phyloP scores from a whole-genome alignment of 1,140 invertebrate genomes.

The Acromyrmex charruanus region DNA sequence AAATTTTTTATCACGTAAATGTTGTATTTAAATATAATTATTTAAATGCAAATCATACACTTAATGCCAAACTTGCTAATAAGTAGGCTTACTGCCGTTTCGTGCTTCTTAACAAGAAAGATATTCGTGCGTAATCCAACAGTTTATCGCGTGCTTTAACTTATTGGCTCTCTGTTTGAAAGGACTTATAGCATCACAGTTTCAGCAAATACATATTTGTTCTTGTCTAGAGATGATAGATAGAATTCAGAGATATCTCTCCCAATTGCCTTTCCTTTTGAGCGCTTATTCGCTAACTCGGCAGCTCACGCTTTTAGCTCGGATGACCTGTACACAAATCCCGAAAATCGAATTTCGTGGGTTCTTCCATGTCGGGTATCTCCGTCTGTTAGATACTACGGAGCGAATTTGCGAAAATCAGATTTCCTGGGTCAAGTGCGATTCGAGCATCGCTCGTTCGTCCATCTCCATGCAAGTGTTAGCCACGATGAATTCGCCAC shows the following conservation, averaged over 20 bases:
- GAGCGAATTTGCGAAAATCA: conserved; percentile 71
- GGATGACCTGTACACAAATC: conserved; percentile 69
- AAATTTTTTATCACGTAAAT: neutral
- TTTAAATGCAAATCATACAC: neutral
- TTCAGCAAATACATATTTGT: conserved; percentile 51
- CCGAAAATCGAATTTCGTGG: conserved; percentile 69
- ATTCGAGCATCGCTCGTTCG: conserved; percentile 62
- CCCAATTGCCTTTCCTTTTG: conserved; percentile 54
- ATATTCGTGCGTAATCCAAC: neutral
- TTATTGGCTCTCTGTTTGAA: conserved; percentile 17
- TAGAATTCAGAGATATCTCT: conserved; percentile 31
- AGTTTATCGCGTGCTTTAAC: neutral
- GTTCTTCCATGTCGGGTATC: conserved; percentile 49
- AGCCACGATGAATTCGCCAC: conserved; percentile 64
- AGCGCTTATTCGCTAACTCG: conserved; percentile 53
- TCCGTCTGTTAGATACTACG: conserved; percentile 16
- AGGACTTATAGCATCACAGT: neutral
- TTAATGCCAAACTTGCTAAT: neutral
- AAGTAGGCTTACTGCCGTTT: neutral
- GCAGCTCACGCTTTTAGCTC: conserved; percentile 49
- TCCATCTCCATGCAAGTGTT: conserved; percentile 46
- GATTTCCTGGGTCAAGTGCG: conserved; percentile 69
- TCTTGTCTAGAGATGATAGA: conserved; percentile 18
- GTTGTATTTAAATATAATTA: neutral
- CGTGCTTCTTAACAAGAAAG: neutral